Base-by-base conservation (phyloP, 2,113 vertebrate species). In the Clinocottus analis region DNA sequence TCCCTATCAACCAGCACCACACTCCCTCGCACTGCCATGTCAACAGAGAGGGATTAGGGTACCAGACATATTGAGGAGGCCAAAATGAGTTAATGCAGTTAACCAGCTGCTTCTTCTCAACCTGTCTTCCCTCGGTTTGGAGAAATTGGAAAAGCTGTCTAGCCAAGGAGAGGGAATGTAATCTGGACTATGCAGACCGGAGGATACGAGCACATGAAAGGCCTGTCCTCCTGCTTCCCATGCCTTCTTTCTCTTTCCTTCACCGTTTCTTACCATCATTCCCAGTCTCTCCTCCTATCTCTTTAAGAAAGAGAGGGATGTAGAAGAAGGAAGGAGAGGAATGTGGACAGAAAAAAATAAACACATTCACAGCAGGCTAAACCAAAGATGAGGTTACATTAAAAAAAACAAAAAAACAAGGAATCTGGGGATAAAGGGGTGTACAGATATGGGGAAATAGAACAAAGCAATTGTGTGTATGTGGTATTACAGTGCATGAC, bases 401-500 rank as follows among this genome's bases (percentile, higher is more conserved):
- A 53, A 77, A 60, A 55, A 76, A 49, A 74, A 70, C 13, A 75
- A 69, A 69, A 85, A 75, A 69, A 75, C 49, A 23, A 53, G 17
- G 45, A 64, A 67, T 29, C 4, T 43, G 16, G 53, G 31, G 66
- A 65, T 73, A 63, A 74, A 72, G 14, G 4, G n/a, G 14, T 25
- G 41, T 41, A 60, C 74, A 10, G 41, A 90, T 90, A 90, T 81
- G 85, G 91, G 91, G 87, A 25, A 85, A 81, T 84, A 90, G 91
- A 94, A 93, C 77, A 87, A 82, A 81, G 66, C 77, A 21, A 75
- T 47, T 63, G 67, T 51, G 51, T 70, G n/a, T 85, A 85, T 88
- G 91, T 93, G 92, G 91, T 91, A 94, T 95, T 96, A 95, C 93
- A 93, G 92, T 93, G 87, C 84, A 60, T 93, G 95, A 93, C 96